Base-by-base conservation (phyloP, 2,113 vertebrate species). In the Cyprinus carpio region DNA sequence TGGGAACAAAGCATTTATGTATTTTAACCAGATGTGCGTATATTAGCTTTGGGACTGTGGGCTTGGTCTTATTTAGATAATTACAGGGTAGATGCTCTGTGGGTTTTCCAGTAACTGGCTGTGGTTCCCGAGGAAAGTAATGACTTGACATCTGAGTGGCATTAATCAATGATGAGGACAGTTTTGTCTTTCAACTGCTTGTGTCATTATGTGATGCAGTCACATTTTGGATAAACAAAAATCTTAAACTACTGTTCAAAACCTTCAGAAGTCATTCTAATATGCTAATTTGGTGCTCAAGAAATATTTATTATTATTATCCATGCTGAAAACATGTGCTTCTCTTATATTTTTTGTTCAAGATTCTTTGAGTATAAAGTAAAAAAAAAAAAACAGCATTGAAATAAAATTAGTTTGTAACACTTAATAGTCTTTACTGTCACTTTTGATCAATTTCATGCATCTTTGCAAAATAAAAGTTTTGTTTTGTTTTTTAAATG, bases 21-120 rank as follows among this genome's bases (percentile, higher is more conserved):
- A 87, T 69, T n/a, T 85, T 91, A 91, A 91, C 89, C 92, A 90
- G 88, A 88, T 88, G 86, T 82, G 75, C 2, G 84, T 58, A 89
- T 56, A 80, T 27, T 46, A 87, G 87, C 31, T 65, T 83, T 85
- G 86, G n/a, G 89, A 84, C 87, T 89, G 89, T 90, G 85, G 87
- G 82, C 85, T 87, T 84, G 86, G 85, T 88, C 89, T 89, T 87
- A 84, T 84, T 87, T 87, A 85, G 88, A 90, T 93, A 91, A 93
- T 93, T 90, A 91, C 51, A 92, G 91, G 87, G 85, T 78, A 43
- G 85, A 83, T 46, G 62, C 65, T 82, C 34, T 5, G 92, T 0
- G 83, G n/a, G 86, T 87, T 92, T 90, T 86, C 49, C 23, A 62
- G 82, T 85, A 87, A 88, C n/a, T 29, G 75, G 86, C 87, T 88